A percentile compares a stretch with the other conserved stretches of the same genome.
phyloP scores from a whole-genome alignment of 2,113 vertebrate species.

The Nycticryphes semicollaris region DNA sequence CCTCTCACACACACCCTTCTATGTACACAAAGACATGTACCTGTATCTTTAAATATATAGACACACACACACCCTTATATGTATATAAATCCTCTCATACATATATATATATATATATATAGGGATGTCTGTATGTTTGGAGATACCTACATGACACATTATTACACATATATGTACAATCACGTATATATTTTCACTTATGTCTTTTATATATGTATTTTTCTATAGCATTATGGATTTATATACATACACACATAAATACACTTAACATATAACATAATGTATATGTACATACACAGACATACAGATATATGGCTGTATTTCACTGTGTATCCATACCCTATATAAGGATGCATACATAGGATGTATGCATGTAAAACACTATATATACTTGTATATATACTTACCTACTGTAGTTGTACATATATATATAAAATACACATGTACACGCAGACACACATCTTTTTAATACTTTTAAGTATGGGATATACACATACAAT shows the following conservation, averaged over 20 bases:
- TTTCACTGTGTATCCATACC: not conserved
- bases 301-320: not conserved
- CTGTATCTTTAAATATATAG: not conserved
- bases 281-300: not conserved
- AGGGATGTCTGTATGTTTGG: not conserved
- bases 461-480: not conserved
- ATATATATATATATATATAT: not conserved
- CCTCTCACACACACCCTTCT: not conserved
- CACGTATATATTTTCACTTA: not conserved
- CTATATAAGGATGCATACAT: not conserved
- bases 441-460: not conserved
- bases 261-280: not conserved
- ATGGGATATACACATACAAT: not conserved
- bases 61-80: not conserved
- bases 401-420: too few species aligned
- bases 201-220: too few species aligned
- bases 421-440: not conserved
- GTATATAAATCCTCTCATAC: not conserved
- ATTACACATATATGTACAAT: not conserved
- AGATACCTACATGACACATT: not conserved
- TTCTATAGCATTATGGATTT: not conserved
- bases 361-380: not conserved
- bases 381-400: too few species aligned
- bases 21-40: not conserved
- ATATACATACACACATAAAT: not conserved